A percentile compares a stretch with the other conserved stretches of the same genome.
Evolutionary conservation across 2,113 vertebrate genomes (phyloP).

Genomic region (Pogonocichla stellata): DNA sequence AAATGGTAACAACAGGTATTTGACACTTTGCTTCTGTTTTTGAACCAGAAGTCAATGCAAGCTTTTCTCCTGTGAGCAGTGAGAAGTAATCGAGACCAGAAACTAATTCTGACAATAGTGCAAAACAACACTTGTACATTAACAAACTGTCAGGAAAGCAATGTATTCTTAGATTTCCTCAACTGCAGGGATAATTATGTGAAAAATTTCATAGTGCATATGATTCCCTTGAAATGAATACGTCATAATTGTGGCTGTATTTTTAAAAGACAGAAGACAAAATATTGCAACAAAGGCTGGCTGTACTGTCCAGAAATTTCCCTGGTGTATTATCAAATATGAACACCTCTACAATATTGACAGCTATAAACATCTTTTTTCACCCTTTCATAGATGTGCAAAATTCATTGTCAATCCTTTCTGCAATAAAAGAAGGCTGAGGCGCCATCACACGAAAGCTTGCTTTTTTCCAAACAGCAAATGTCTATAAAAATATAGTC

Average conservation of each 20-base stretch:
- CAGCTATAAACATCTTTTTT: slow-evolving; percentile 6
- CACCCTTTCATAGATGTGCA: neutral
- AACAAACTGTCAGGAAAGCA: neutral
- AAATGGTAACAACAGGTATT: neutral
- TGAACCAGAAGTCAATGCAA: neutral
- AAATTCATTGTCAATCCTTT: slow-evolving; percentile 31
- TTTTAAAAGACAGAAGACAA: neutral
- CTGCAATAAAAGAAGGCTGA: slow-evolving; percentile 34
- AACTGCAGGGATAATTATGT: neutral
- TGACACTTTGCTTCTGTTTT: neutral
- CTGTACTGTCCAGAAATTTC: neutral
- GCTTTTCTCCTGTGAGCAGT: neutral
- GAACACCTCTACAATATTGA: neutral
- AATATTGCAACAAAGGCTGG: neutral
- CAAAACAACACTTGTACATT: neutral
- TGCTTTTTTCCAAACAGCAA: slow-evolving; percentile 67
- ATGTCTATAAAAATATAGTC: slow-evolving; percentile 73
- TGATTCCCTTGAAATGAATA: neutral
- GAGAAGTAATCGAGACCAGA: neutral
- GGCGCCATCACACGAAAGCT: slow-evolving; percentile 15
- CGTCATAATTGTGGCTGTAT: neutral
- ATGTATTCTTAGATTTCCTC: neutral
- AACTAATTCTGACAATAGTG: neutral
- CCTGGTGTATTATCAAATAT: neutral
- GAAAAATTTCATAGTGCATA: neutral